Evolutionary conservation across 2,113 vertebrate genomes (phyloP), one percentile per base, ranked within the genome.

Genomic region (Patagioenas fasciata): DNA sequence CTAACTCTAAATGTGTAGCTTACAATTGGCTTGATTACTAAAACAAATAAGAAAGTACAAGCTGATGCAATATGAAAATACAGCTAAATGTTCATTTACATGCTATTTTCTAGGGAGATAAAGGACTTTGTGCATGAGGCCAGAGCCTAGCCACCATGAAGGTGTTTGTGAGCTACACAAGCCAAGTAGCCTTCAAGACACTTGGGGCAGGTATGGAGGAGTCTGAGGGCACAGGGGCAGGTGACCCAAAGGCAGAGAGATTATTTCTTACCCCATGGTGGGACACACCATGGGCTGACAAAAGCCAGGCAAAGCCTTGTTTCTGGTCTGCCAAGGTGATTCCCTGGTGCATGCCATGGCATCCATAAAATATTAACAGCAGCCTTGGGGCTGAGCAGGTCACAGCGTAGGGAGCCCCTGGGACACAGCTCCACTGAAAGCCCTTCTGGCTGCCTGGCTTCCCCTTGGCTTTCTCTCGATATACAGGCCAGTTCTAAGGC

Each of bases 321-420:
- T 67, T 82, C 40, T 72, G 15, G 13, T 38, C 64, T 56, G 26
- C 40, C 32, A 42, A 11, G 23, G 31, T 23, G 53, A 64, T 20
- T 40, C 18, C 15, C 40, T 32, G 36, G 25, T 18, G 9, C 3
- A 2, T 2, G 0, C 7, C 50, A 32, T 8, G 24, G 36, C 19
- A 36, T 17, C 38, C 24, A 29, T 5, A 20, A 31, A 44, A 47
- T 47, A 47, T 19, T 47, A 47, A 61, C 14, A 62, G 20, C 17
- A 34, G 32, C 10, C 54, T 67, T 47, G 57, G 66, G 11, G 29
- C 44, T 73, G 18, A 72, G 53, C 70, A 51, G 19, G 8, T 14
- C 34, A 57, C 1, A 0, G 10, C 18, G 19, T 7, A 53, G 47
- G 0, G 4, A 62, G 25, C 15, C 13, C 19, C 32, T 3, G 13